These are phyloP conservation scores for Temnopleurus reevesii DNA, from an alignment of 53 echinoderm and acorn worm genomes.

Conservation along the genomic window DNA sequence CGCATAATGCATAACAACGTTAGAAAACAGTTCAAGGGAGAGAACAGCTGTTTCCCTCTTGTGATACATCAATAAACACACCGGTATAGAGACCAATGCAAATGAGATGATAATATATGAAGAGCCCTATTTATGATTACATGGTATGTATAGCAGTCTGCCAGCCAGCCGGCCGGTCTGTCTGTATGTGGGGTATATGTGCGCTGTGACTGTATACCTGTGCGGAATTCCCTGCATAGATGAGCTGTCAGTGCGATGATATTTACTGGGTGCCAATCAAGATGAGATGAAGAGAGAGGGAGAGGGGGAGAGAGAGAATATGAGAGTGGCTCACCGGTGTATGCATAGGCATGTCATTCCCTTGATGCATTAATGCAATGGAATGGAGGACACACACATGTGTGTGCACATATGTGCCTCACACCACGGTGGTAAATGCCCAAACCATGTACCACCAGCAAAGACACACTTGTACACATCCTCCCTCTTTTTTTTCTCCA, in stretches of 20 bases:
- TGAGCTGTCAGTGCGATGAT: constrained; percentile 20
- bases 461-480: constrained; percentile 8
- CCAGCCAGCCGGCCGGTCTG: not conserved
- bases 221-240: constrained; percentile 40
- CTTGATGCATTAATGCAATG: not conserved
- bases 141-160: not conserved
- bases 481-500: not conserved
- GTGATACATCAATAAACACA: not conserved
- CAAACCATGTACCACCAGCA: not conserved
- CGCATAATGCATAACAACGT: not conserved
- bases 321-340: not conserved
- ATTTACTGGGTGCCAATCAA: constrained; percentile 50
- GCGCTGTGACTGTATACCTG: constrained; percentile 3
- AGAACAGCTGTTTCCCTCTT: not conserved
- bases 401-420: not conserved
- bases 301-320: no score
- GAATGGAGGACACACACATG: constrained; percentile 12
- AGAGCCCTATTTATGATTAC: constrained; percentile 1
- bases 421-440: not conserved
- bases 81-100: not conserved
- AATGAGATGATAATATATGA: constrained; percentile 29
- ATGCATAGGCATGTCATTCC: constrained; percentile 30
- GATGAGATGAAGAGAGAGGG: not conserved
- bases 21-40: constrained; percentile 10
- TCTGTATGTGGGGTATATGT: not conserved